Evolutionary conservation across 2,113 vertebrate species (phyloP).

Genomic region (Monopterus albus): DNA sequence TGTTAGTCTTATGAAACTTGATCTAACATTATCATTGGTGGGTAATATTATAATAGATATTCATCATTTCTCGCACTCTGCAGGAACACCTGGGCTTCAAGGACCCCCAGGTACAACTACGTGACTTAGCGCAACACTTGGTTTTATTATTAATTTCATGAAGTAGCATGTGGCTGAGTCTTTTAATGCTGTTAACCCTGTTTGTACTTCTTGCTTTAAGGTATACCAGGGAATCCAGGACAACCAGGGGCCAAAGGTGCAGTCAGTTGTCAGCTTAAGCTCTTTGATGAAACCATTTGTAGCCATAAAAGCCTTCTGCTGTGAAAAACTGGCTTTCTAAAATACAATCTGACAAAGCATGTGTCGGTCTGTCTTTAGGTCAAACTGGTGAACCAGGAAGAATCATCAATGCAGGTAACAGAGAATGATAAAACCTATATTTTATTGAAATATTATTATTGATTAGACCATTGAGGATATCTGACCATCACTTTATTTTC

Average conservation of each 20-base stretch:
- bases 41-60: neutral
- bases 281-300: too few relatives aligned
- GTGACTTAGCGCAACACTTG: neutral
- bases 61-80: slow-evolving; percentile 1
- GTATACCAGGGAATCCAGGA: slow-evolving; percentile 89
- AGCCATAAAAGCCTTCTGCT: neutral
- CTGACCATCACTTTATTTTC: slow-evolving; percentile 35
- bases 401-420: slow-evolving; percentile 88
- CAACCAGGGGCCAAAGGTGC: slow-evolving; percentile 88
- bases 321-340: too few relatives aligned
- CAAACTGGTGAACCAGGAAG: slow-evolving; percentile 85
- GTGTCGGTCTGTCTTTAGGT: slow-evolving; percentile 60
- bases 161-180: too few relatives aligned
- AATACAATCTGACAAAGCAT: neutral
- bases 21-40: neutral
- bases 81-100: slow-evolving; percentile 89
- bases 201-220: slow-evolving; percentile 68
- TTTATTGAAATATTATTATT: too few relatives aligned
- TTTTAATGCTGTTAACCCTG: neutral
- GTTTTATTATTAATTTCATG: neutral
- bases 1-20: neutral
- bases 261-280: neutral
- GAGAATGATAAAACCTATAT: neutral
- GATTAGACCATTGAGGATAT: neutral
- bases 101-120: slow-evolving; percentile 89